Evolutionary conservation across 2,888 invertebrate genomes (phyloP), one percentile per base, ranked within the genome.

Genomic region (Kuschelorhynchus macadamiae): DNA sequence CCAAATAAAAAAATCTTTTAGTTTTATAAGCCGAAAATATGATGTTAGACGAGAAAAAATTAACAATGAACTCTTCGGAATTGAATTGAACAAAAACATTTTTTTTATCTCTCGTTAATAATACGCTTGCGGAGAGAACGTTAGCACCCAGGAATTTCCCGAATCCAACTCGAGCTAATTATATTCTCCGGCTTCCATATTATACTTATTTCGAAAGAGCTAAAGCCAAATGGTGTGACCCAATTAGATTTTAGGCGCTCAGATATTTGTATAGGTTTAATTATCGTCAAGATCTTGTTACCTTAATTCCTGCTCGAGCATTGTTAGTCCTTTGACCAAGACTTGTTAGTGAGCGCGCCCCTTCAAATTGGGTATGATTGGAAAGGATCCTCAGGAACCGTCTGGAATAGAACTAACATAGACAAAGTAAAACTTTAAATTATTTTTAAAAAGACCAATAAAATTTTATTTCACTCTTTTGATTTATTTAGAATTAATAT

Each of bases 201-300:
- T 39, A 12, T 39, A 14, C 14, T 41, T 53, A 21, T 41, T 55
- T 55, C 25, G 12, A 59, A 25, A 47, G 59, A 47, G 14, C 33
- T 20, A 16, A 20, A 46, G 21, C 39, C 18, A 36, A 59, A 42
- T 39, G 42, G 41, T 39, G 41, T 18, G 36, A 42, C 20, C 60
- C 60, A 66, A 66, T 60, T 60, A 66, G 25, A 39, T 52, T 66
- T 59, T 30, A 46, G 53, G 36, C 59, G 39, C 53, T 25, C 46
- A 52, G 61, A 53, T 61, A 61, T 67, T 61, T 67, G 60, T 61
- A 55, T 61, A 67, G 67, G 61, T 53, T 57, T 60, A 66, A 66
- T 66, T 66, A 60, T 60, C 36, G 36, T 33, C 30, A 32, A 62
- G 62, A 50, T 66, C 52, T 52, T 49, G 66, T 32, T 59, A 53